Percentiles rank a stretch among this genome's conserved stretches.
These are phyloP conservation scores for Idris sp. DNA, from an alignment of 1,140 invertebrate species.

Conservation along the genomic window DNA sequence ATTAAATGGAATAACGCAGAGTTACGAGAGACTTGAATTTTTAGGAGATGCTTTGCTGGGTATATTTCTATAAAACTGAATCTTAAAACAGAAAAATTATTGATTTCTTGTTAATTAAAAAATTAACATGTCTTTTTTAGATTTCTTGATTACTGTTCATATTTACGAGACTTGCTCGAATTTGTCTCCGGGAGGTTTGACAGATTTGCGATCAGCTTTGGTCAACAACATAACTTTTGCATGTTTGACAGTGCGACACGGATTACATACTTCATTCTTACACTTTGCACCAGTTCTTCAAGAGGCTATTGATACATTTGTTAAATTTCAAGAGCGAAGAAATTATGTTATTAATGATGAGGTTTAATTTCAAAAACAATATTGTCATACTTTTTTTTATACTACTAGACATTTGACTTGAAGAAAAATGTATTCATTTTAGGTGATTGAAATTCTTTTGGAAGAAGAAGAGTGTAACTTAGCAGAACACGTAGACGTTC, in stretches of 20 bases:
- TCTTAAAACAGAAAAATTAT: no score
- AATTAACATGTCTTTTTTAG: slow-evolving; percentile 78
- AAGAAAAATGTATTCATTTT: not conserved
- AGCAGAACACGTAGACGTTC: slow-evolving; percentile 89
- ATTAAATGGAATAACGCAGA: slow-evolving; percentile 90
- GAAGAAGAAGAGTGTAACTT: slow-evolving; percentile 84
- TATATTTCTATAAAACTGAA: no score
- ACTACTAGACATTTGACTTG: no score
- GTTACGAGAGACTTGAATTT: slow-evolving; percentile 84
- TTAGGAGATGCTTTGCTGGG: slow-evolving; percentile 28
- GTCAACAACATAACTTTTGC: slow-evolving; percentile 98
- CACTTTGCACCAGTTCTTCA: slow-evolving; percentile 82
- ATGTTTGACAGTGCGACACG: slow-evolving; percentile 89
- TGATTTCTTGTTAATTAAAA: no score
- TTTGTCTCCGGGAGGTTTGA: slow-evolving; percentile 90
- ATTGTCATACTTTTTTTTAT: no score
- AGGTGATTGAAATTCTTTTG: slow-evolving; percentile 73
- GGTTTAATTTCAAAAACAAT: no score
- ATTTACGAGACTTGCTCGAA: slow-evolving; percentile 87
- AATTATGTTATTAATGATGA: slow-evolving; percentile 83
- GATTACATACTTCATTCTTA: slow-evolving; percentile 87
- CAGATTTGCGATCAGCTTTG: slow-evolving; percentile 94
- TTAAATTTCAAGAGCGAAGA: slow-evolving; percentile 86
- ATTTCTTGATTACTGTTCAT: slow-evolving; percentile 94
- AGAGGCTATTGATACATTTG: slow-evolving; percentile 87